Conservation (phyloP, 1,140 invertebrate species). For the Drosophila sulfurigaster region DNA sequence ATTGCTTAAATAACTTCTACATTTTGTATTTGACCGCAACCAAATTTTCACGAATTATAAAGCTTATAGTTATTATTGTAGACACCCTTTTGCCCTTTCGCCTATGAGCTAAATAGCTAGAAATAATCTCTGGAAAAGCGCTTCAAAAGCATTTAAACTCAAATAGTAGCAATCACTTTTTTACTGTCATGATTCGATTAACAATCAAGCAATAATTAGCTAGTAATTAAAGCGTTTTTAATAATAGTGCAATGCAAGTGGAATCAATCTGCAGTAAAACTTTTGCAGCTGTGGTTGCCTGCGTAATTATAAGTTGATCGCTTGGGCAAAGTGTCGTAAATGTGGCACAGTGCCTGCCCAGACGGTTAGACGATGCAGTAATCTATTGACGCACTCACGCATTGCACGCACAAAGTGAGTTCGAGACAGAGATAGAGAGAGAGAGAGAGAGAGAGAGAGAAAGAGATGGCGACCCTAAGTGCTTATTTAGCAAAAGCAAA, state of each 20-base stretch:
- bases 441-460: neutral
- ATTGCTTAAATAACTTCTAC: too few species aligned
- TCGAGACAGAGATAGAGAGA: neutral
- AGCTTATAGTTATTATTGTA: too few species aligned
- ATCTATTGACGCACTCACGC: conserved; percentile 64
- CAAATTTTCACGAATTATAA: too few species aligned
- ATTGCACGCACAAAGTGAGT: conserved; percentile 40
- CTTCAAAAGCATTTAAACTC: neutral
- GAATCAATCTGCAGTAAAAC: conserved; percentile 6
- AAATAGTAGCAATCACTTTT: too few species aligned
- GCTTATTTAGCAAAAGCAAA: conserved; percentile 71
- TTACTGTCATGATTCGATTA: too few species aligned
- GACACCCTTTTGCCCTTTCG: too few species aligned
- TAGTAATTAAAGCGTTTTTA: neutral
- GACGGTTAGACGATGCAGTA: conserved; percentile 38
- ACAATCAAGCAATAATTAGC: neutral
- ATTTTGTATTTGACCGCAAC: neutral
- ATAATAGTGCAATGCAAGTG: conserved; percentile 16
- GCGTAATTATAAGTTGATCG: conserved; percentile 16
- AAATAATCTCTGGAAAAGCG: neutral
- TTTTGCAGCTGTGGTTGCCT: too few species aligned
- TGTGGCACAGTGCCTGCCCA: conserved; percentile 37
- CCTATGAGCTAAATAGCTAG: too few species aligned
- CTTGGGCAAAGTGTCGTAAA: conserved; percentile 49
- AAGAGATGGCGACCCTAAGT: conserved; percentile 34